Conservation (phyloP, 2,888 invertebrate species). For the Argyresthia albistria region DNA sequence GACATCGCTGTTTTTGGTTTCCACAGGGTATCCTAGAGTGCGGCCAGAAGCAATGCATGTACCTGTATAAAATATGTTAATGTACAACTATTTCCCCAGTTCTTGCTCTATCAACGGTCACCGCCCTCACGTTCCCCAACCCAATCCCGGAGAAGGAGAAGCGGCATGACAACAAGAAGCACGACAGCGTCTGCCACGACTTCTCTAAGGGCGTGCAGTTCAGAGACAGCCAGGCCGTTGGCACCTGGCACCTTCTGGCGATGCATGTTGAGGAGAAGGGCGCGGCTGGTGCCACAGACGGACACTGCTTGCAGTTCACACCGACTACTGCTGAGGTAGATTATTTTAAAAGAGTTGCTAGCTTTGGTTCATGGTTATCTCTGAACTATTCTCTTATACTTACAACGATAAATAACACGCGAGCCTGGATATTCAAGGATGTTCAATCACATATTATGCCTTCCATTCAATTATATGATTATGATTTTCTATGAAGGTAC, state of each 20-base stretch:
- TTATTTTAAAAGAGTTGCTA: no score
- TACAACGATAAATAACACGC: no score
- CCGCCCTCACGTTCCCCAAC: not conserved
- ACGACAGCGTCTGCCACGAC: conserved; percentile 32
- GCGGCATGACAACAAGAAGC: not conserved
- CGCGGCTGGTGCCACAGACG: conserved; percentile 26
- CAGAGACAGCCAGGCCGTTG: conserved; percentile 39
- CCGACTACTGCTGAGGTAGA: conserved; percentile 33
- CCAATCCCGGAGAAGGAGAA: not conserved
- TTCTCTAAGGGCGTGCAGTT: conserved; percentile 41
- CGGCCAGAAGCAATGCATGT: no score
- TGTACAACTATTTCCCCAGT: not conserved
- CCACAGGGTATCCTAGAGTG: no score
- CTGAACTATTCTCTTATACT: no score
- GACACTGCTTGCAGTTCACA: conserved; percentile 41
- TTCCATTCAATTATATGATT: no score
- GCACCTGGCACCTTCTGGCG: conserved; percentile 47
- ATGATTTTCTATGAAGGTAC: no score
- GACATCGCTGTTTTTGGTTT: no score
- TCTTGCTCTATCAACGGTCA: not conserved
- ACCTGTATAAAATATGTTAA: no score
- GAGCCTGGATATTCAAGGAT: no score
- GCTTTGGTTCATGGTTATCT: no score
- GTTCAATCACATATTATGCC: no score
- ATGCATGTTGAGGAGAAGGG: conserved; percentile 28